Conservation (phyloP, 30 jellyfish, hydroid and myxozoan species). For the Catostylus mosaicus region DNA sequence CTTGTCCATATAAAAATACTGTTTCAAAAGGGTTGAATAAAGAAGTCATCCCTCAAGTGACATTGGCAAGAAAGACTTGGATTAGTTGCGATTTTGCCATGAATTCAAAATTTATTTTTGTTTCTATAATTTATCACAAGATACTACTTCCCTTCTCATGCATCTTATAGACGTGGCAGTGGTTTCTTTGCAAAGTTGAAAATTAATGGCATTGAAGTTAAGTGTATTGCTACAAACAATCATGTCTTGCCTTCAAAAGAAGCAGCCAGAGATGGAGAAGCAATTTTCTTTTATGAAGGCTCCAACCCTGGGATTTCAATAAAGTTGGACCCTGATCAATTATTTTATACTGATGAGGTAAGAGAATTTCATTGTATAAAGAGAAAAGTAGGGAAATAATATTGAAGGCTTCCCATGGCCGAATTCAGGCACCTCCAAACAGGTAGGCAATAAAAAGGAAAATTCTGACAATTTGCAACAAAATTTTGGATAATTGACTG, state of each 20-base stretch:
- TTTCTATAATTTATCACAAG: no score
- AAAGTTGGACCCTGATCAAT: conserved; percentile 63
- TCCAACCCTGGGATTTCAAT: conserved; percentile 64
- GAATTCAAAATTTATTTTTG: no score
- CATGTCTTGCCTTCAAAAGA: conserved; percentile 77
- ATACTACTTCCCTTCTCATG: no score
- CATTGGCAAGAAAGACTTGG: no score
- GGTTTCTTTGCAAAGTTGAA: conserved; percentile 81
- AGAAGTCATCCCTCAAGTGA: no score
- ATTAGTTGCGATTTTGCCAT: no score
- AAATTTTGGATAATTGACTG: no score
- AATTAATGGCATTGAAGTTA: conserved; percentile 53
- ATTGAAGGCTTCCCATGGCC: background rate
- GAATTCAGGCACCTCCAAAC: no score
- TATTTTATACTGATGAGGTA: conserved; percentile 81
- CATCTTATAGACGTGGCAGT: conserved; percentile 75
- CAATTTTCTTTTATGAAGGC: conserved; percentile 89
- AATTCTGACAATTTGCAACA: background rate
- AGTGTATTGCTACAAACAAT: conserved; percentile 80
- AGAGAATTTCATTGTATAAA: no score
- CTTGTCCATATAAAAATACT: no score
- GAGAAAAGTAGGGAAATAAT: background rate
- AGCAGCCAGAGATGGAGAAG: conserved; percentile 74
- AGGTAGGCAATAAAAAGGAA: background rate
- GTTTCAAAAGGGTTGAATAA: no score